Conservation (phyloP, 2,888 invertebrate species). For the Amphipyra berbera region DNA sequence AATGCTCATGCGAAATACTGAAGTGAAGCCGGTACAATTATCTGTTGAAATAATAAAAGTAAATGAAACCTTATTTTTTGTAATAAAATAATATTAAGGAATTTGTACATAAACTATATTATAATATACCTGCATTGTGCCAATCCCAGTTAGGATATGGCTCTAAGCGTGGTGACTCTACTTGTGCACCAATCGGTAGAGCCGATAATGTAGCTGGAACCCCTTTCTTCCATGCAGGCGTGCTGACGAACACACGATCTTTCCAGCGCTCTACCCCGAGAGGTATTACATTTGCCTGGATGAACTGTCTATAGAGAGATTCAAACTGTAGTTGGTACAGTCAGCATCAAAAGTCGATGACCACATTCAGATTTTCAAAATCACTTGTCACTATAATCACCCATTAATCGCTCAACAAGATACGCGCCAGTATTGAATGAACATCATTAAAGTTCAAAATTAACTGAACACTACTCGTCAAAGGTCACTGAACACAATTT, state of each 20-base stretch:
- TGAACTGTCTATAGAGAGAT: slow-evolving; percentile 86
- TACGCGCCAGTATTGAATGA: no score
- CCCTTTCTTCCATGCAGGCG: slow-evolving; percentile 94
- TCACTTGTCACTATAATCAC: no score
- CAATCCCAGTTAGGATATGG: slow-evolving; percentile 95
- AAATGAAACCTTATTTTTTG: neutral
- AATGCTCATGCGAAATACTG: slow-evolving; percentile 94
- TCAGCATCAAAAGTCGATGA: no score
- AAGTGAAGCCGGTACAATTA: slow-evolving; percentile 91
- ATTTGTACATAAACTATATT: no score
- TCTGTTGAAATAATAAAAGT: slow-evolving; percentile 59
- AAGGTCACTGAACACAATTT: no score
- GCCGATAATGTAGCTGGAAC: slow-evolving; percentile 93
- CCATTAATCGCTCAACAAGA: no score
- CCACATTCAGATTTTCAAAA: no score
- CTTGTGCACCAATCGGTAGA: slow-evolving; percentile 89
- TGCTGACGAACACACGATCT: slow-evolving; percentile 92
- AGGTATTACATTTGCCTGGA: slow-evolving; percentile 92
- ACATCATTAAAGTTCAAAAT: no score
- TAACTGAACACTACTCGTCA: no score
- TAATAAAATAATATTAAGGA: no score
- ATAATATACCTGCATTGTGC: slow-evolving; percentile 87
- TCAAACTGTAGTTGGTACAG: neutral
- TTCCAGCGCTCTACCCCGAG: slow-evolving; percentile 93
- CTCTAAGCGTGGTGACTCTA: slow-evolving; percentile 90